Evolutionary conservation across 2,888 invertebrate genomes (phyloP).

Genomic region (Netelia virgata): DNA sequence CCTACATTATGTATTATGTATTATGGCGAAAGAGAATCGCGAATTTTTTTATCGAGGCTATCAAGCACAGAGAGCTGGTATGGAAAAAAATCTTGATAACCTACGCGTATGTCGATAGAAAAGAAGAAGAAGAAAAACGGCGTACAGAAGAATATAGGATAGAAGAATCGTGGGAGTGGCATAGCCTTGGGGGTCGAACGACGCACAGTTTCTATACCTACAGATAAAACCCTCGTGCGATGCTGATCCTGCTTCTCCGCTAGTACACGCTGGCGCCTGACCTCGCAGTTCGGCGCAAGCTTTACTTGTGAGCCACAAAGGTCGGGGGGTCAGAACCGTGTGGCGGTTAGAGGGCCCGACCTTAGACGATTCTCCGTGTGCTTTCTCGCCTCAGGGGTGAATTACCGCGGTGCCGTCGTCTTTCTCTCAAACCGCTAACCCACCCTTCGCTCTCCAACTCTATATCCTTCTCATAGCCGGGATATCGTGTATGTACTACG

Average conservation of each 20-base stretch:
- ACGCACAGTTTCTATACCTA: conserved; percentile 34
- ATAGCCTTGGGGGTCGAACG: conserved; percentile 40
- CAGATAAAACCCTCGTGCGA: conserved; percentile 30
- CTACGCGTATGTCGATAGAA: conserved; percentile 22
- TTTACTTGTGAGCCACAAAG: conserved; percentile 43
- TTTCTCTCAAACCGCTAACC: conserved; percentile 29
- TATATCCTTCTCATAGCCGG: conserved; percentile 26
- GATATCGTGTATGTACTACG: conserved; percentile 44
- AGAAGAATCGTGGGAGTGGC: conserved; percentile 44
- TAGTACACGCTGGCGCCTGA: conserved; percentile 22
- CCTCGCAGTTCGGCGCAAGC: conserved; percentile 53
- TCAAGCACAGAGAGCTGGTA: neutral
- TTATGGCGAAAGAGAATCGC: neutral
- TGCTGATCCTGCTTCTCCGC: conserved; percentile 31
- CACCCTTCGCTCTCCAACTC: conserved; percentile 15
- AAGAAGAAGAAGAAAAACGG: neutral
- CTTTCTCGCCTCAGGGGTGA: conserved; percentile 67
- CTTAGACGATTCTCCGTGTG: conserved; percentile 62
- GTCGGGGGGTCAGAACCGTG: conserved; percentile 60
- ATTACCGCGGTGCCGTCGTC: conserved; percentile 55
- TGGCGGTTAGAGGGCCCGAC: conserved; percentile 65
- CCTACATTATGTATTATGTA: too few species aligned
- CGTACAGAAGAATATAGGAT: conserved; percentile 14
- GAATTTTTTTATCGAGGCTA: conserved; percentile 9
- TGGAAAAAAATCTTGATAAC: conserved; percentile 11